Evolutionary conservation across 2,113 vertebrate species (phyloP), one percentile per base, ranked within the genome.

Genomic region (Mugil cephalus): DNA sequence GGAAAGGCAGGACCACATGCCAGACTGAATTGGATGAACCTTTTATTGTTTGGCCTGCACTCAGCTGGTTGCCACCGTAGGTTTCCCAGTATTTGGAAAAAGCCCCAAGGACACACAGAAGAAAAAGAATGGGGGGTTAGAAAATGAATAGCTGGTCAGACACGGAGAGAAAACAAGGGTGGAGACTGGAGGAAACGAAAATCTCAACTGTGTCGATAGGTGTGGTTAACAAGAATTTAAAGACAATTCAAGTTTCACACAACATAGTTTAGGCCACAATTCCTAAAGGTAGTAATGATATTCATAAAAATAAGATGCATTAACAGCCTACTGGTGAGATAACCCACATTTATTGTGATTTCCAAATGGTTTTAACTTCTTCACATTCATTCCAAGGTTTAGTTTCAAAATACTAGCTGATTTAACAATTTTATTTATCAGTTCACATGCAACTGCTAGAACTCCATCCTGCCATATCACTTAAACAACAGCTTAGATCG

Each of bases 21-120:
- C 88, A 84, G 78, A 87, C 71, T 53, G 61, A 84, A 88, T 90
- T 85, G 85, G 86, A 88, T 83, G 70, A 85, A 77, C 74, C 69
- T 74, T 79, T 87, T 80, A 82, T 90, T 91, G 82, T 89, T 86
- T 87, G 79, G 85, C 65, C 80, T 65, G 48, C 63, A 21, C 58
- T 48, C 10, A 10, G 60, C 78, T 73, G 48, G 61, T 61, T 79
- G 45, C 82, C 1, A 9, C 67, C 7, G 21, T 15, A 47, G 63
- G 78, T 39, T 30, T 35, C 67, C 24, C 46, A 14, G 54, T 64
- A 63, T 84, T 77, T 77, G 60, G 43, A 69, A 74, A 82, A 72
- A 38, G 6, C 47, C 61, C 70, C 64, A 70, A 66, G 66, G 63
- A 81, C 52, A 69, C 18, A 58, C 34, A 14, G 4, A 38, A 24